Evolutionary conservation across 2,888 invertebrate genomes (phyloP).

Genomic region (Ornithoptera alexandrae): DNA sequence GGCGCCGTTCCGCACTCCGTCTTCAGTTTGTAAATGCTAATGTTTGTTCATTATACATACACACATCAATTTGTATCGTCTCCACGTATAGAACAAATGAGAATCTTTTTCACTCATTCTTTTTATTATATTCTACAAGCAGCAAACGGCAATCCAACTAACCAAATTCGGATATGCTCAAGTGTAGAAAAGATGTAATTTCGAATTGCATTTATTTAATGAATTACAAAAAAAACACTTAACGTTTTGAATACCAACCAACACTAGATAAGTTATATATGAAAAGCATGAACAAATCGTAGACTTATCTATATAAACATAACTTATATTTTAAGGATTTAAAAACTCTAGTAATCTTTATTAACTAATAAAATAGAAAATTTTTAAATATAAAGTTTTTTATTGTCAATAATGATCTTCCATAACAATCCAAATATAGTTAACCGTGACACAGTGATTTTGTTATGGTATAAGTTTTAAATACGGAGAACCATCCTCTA

Average conservation of each 20-base stretch:
- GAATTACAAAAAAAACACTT: background rate
- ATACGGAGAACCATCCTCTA: no score
- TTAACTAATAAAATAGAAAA: background rate
- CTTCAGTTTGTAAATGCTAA: conserved; percentile 52
- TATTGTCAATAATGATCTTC: background rate
- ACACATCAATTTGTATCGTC: conserved; percentile 57
- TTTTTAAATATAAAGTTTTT: background rate
- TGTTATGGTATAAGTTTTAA: no score
- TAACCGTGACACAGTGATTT: no score
- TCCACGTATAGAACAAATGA: conserved; percentile 42
- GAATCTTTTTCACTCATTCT: conserved; percentile 4
- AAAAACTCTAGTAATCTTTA: background rate
- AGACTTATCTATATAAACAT: no score
- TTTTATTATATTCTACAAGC: conserved; percentile 37
- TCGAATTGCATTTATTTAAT: background rate
- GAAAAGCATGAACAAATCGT: no score
- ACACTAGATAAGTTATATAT: no score
- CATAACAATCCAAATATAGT: no score
- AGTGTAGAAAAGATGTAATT: conserved; percentile 10
- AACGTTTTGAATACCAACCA: no score
- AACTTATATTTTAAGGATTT: no score
- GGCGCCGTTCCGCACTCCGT: conserved; percentile 45
- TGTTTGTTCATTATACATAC: conserved; percentile 57
- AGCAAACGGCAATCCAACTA: conserved; percentile 9
- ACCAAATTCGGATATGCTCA: conserved; percentile 16